Evolutionary conservation across 1,140 invertebrate genomes (phyloP), one percentile per base, ranked within the genome.

Genomic region (Ridgeia piscesae): DNA sequence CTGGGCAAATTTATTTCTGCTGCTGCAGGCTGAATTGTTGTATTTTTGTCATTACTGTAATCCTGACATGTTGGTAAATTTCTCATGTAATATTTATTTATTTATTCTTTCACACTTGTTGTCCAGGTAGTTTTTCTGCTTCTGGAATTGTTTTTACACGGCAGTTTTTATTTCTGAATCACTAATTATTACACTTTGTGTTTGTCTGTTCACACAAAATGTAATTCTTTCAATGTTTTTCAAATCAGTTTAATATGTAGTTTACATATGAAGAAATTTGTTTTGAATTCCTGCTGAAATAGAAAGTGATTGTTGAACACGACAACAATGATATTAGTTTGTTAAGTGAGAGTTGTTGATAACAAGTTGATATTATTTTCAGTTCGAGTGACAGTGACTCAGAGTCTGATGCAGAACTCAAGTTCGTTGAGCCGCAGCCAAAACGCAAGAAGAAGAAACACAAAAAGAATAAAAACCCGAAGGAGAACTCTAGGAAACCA

Each of bases 361-460:
- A 77, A 77, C 58, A 77, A 21, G 27, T 77, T 77, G 58, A 77
- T 77, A 2, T 77, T 89, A 89, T 92, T 92, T 93, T 33, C 93
- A 96, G 95, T 93, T 96, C 95, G n/a, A 95, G 95, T 93, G 95
- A 96, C 93, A 95, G 95, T 93, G 95, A 96, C 93, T 95, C 94
- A 91, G 95, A 96, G 93, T 95, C 95, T 34, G 95, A 96, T 92
- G 94, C 95, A 31, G 95, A 96, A 92, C 94, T 95, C 93, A 94
- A 94, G 91, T 90, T 92, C 14, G 92, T 77, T 8, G 95, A 95
- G 35, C 88, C 93, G 17, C 95, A 95, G 93, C 35, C 93, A 35
- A 94, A 95, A 91, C 34, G 48, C 33, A 95, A 95, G 92, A 96
- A 96, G 92, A 95, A 95, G 94, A 92, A 94, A 89, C 95, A 95